These are phyloP conservation scores for Cranoglanis bouderius DNA, from an alignment of 2,113 vertebrate genomes.

Conservation along the genomic window DNA sequence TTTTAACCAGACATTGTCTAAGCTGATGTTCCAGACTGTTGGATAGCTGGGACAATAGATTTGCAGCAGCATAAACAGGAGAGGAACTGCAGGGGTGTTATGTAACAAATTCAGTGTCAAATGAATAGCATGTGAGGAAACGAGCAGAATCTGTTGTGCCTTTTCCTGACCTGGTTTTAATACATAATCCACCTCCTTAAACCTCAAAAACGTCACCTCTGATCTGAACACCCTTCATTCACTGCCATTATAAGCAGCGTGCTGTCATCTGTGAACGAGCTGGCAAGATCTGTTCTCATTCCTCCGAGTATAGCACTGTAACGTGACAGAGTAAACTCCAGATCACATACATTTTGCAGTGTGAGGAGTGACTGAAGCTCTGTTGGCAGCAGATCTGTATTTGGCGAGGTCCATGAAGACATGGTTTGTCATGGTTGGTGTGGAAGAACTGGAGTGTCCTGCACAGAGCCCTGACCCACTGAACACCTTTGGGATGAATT, in stretches of 20 bases:
- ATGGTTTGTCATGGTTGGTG: neutral
- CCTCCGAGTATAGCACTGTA: conserved; percentile 20
- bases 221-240: conserved; percentile 36
- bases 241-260: conserved; percentile 30
- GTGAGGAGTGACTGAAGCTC: conserved; percentile 39
- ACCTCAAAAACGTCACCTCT: conserved; percentile 43
- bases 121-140: conserved; percentile 37
- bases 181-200: conserved; percentile 51
- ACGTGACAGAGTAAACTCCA: conserved; percentile 28
- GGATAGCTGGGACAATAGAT: conserved; percentile 28
- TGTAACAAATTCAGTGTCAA: conserved; percentile 39
- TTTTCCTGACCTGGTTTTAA: conserved; percentile 53
- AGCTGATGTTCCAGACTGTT: conserved; percentile 37
- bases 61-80: conserved; percentile 28
- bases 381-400: conserved; percentile 35
- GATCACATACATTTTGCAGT: conserved; percentile 41
- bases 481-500: neutral
- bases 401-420: neutral
- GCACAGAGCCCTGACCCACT: neutral
- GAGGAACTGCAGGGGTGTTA: conserved; percentile 41
- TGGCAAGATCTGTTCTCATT: conserved; percentile 20
- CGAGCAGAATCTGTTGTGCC: conserved; percentile 33
- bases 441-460: neutral
- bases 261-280: conserved; percentile 36
- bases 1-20: conserved; percentile 39